These are phyloP conservation scores for Troides helena DNA, from an alignment of 2,888 invertebrate species.

Conservation along the genomic window DNA sequence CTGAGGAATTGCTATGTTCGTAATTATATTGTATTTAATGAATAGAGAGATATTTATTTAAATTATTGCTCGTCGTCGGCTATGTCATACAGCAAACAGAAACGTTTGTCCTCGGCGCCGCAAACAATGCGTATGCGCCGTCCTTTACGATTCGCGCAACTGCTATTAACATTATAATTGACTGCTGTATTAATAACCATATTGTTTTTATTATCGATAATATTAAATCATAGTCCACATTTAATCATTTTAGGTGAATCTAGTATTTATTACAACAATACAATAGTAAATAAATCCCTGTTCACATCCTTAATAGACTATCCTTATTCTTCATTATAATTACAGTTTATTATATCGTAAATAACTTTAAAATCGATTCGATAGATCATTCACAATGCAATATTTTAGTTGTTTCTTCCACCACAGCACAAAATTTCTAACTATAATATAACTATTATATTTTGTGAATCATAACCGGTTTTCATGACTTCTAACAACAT, in stretches of 20 bases:
- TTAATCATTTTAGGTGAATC: not conserved
- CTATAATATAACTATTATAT: no score
- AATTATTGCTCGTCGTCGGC: not conserved
- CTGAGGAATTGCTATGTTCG: not conserved
- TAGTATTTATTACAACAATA: not conserved
- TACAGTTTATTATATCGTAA: not conserved
- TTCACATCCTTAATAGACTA: not conserved
- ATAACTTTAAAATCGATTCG: not conserved
- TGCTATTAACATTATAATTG: constrained; percentile 20
- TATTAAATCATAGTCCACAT: constrained; percentile 4
- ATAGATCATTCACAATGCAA: no score
- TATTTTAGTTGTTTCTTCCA: no score
- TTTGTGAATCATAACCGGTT: no score
- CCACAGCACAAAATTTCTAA: no score
- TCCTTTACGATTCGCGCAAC: constrained; percentile 13
- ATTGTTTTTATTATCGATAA: constrained; percentile 7
- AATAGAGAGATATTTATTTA: not conserved
- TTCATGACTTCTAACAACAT: no score
- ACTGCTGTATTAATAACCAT: constrained; percentile 5
- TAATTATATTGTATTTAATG: not conserved
- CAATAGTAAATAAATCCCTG: not conserved
- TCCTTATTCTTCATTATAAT: not conserved
- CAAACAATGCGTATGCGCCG: constrained; percentile 10
- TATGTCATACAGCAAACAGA: constrained; percentile 16
- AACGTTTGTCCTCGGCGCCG: constrained; percentile 7